Evolutionary conservation across 2,888 invertebrate species (phyloP).

Genomic region (Pollenia labialis): DNA sequence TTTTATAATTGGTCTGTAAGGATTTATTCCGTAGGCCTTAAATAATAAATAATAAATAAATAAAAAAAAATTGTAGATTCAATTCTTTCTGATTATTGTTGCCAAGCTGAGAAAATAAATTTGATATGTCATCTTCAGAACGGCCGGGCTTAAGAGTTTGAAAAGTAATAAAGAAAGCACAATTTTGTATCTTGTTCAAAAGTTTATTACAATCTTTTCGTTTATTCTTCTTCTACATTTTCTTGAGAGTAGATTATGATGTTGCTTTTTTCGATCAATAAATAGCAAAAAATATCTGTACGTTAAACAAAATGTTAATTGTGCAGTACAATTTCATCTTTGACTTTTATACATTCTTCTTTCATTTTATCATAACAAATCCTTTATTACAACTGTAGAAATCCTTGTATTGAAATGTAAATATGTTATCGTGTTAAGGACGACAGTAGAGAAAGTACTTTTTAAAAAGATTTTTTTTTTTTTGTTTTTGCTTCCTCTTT

Average conservation of each 20-base stretch:
- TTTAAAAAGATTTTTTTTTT: background rate
- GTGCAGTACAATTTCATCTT: background rate
- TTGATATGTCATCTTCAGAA: too few species aligned
- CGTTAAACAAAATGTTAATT: conserved; percentile 35
- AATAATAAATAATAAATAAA: too few species aligned
- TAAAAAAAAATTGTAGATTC: too few species aligned
- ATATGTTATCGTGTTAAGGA: conserved; percentile 24
- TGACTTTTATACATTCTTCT: background rate
- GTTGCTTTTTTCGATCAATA: conserved; percentile 25
- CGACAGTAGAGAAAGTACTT: background rate
- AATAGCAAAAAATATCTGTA: conserved; percentile 30
- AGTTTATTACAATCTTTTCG: conserved; percentile 56
- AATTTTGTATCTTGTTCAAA: conserved; percentile 61
- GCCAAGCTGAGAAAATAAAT: too few species aligned
- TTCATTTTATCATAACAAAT: background rate
- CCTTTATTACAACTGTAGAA: background rate
- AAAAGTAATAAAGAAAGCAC: background rate
- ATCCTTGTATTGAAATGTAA: conserved; percentile 51
- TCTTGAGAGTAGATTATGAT: background rate
- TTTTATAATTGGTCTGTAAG: too few species aligned
- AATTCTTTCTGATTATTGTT: too few species aligned
- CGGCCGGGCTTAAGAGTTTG: background rate
- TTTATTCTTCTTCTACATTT: conserved; percentile 38
- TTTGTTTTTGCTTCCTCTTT: background rate
- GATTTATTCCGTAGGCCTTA: too few species aligned